A percentile compares a stretch with the other conserved stretches of the same genome.
These are phyloP conservation scores for Metopolophium dirhodum DNA, from an alignment of 1,140 invertebrate species.

Conservation along the genomic window DNA sequence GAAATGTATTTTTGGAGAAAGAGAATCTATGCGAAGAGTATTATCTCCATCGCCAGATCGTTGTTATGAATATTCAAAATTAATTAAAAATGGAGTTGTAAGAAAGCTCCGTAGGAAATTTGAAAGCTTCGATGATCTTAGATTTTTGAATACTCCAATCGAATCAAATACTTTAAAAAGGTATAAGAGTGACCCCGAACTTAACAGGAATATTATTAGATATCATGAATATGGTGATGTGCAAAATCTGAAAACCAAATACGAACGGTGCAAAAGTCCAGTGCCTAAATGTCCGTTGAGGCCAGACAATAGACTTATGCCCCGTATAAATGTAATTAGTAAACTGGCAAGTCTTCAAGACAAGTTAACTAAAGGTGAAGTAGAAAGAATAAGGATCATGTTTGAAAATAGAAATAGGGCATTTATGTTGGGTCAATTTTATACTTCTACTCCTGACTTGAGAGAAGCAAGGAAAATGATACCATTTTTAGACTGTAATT, in stretches of 20 bases:
- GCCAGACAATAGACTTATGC: conserved; percentile 79
- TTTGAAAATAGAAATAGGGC: conserved; percentile 67
- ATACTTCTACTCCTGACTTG: conserved; percentile 80
- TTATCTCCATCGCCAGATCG: conserved; percentile 57
- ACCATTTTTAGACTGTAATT: conserved; percentile 76
- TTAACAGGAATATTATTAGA: conserved; percentile 66
- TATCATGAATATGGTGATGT: conserved; percentile 71
- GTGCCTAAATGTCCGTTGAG: conserved; percentile 70
- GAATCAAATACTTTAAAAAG: conserved; percentile 65
- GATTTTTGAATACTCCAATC: background rate
- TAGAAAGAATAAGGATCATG: conserved; percentile 72
- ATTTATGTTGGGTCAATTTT: conserved; percentile 73
- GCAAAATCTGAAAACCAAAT: conserved; percentile 66
- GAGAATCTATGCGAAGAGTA: conserved; percentile 61
- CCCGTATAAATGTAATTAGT: conserved; percentile 86
- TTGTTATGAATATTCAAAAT: conserved; percentile 65
- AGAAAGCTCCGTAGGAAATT: conserved; percentile 75
- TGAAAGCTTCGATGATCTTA: conserved; percentile 69
- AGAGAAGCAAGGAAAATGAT: conserved; percentile 78
- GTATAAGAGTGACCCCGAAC: conserved; percentile 78
- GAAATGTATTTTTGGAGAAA: conserved; percentile 80
- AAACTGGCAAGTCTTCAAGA: conserved; percentile 74
- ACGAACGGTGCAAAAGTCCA: conserved; percentile 67
- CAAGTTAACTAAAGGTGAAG: conserved; percentile 66
- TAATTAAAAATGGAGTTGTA: conserved; percentile 78